Percentiles rank a stretch among this genome's conserved stretches.
phyloP scores from a whole-genome alignment of 2,888 invertebrate species.

The Priocnemis perturbator region DNA sequence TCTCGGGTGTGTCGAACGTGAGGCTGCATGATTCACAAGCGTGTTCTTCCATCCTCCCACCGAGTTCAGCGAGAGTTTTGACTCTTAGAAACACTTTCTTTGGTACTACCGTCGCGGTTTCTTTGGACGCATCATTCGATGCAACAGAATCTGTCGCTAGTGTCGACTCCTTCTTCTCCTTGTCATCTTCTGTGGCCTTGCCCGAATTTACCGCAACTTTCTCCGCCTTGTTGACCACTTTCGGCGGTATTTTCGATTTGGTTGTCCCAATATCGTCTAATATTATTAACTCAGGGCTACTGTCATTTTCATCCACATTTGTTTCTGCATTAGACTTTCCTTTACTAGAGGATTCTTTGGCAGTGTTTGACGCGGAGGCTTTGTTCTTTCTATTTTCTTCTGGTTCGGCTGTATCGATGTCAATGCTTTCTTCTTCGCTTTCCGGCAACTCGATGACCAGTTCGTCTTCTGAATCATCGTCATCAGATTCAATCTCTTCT shows the following conservation, averaged over 20 bases:
- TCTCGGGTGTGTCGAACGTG: constrained; percentile 29
- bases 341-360: too few relatives aligned
- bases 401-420: neutral
- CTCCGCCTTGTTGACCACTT: too few relatives aligned
- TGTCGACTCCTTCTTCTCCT: neutral
- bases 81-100: constrained; percentile 45
- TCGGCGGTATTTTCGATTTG: too few relatives aligned
- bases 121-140: too few relatives aligned
- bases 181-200: neutral
- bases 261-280: too few relatives aligned
- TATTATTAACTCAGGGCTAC: too few relatives aligned
- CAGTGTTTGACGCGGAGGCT: neutral
- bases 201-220: too few relatives aligned
- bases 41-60: constrained; percentile 22
- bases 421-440: neutral
- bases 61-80: constrained; percentile 44
- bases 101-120: constrained; percentile 14
- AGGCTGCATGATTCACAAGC: constrained; percentile 28
- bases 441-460: constrained; percentile 22
- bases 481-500: neutral
- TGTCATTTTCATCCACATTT: too few relatives aligned
- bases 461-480: constrained; percentile 27
- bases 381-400: neutral
- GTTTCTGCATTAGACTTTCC: too few relatives aligned
- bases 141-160: too few relatives aligned